A percentile compares a stretch with the other conserved stretches of the same genome.
Evolutionary conservation across 2,113 vertebrate species (phyloP).

Genomic region (Emydura subglobosa): DNA sequence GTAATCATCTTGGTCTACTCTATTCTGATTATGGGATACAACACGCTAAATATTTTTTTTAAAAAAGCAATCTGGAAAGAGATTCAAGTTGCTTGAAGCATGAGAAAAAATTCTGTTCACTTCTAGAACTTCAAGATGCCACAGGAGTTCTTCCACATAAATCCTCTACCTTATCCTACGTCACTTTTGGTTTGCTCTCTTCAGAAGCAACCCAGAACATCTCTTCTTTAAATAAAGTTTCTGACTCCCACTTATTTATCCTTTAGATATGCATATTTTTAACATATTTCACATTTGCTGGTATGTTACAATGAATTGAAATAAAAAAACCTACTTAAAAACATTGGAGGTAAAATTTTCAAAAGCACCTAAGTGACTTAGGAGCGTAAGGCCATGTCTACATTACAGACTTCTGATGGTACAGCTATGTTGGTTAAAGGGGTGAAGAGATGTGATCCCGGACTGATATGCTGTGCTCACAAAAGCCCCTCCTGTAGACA

Average conservation of each 20-base stretch:
- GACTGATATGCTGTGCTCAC: background rate
- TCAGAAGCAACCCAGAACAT: background rate
- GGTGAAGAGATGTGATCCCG: background rate
- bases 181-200: background rate
- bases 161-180: background rate
- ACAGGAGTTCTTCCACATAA: background rate
- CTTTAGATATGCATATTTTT: background rate
- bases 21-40: constrained; percentile 27
- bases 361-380: background rate
- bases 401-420: background rate
- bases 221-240: constrained; percentile 16
- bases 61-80: constrained; percentile 2
- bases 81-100: background rate
- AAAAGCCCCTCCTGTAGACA: background rate
- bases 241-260: background rate
- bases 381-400: background rate
- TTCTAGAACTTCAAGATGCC: background rate
- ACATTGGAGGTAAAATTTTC: background rate
- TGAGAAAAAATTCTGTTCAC: background rate
- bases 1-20: background rate
- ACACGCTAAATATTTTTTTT: background rate
- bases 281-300: fast-evolving
- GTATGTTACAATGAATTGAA: background rate
- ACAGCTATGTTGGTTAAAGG: background rate
- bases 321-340: background rate